phyloP scores from a whole-genome alignment of 2,797 vertebrate genomes.

The Picus viridis region DNA sequence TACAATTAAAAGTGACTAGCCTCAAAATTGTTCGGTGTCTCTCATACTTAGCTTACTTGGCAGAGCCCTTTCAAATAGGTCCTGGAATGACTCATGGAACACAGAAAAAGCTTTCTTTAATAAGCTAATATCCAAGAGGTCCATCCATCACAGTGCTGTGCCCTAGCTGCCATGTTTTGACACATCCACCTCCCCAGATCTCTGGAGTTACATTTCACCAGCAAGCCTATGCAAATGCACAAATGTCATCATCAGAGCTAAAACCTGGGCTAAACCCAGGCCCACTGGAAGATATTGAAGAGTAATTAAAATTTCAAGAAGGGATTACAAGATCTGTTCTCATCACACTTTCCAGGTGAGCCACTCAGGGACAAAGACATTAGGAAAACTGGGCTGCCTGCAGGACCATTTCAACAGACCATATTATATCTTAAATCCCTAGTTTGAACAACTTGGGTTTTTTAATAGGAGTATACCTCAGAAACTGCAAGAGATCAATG shows the following conservation, averaged over 20 bases:
- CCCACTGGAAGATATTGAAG: not conserved
- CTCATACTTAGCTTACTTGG: not conserved
- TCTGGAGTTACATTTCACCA: not conserved
- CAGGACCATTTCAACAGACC: not conserved
- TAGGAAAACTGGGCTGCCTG: not conserved
- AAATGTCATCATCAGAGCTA: not conserved
- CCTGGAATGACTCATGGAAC: not conserved
- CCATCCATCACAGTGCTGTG: not conserved
- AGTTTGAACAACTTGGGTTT: not conserved
- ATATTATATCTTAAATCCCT: not conserved
- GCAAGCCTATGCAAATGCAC: not conserved
- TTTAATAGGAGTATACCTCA: not conserved
- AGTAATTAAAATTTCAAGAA: not conserved
- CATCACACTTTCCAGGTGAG: not conserved
- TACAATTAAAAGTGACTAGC: not conserved
- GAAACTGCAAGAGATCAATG: not conserved
- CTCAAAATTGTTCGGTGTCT: not conserved
- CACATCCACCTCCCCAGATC: not conserved
- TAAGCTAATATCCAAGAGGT: not conserved
- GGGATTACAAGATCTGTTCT: not conserved
- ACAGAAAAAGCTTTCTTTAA: not conserved
- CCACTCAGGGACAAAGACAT: not conserved
- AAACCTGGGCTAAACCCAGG: not conserved
- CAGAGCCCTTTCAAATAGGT: not conserved
- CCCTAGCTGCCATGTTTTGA: not conserved